Evolutionary conservation across 2,797 vertebrate species (phyloP), one percentile per base, ranked within the genome.

Genomic region (Sebastes matsubarae): DNA sequence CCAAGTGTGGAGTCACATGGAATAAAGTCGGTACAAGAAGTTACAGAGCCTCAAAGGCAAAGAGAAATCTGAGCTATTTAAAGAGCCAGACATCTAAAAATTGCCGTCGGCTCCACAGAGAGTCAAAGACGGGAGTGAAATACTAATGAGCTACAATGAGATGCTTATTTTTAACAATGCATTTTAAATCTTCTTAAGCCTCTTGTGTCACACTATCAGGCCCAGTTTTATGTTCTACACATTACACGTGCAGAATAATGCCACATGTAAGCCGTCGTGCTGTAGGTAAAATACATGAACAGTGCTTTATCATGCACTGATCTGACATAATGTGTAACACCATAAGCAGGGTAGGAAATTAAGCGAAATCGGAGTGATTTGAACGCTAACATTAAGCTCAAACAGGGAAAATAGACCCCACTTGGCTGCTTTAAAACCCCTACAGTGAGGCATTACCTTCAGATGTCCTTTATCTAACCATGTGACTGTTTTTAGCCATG

Each of bases 271-370:
- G 46, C 68, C 8, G 14, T 7, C 1, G 50, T 24, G 24, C 69
- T 75, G 27, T 8, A 10, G 38, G 32, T 52, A 4, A 36, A 68
- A 54, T 55, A 32, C 27, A 32, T 29, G n/a, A 24, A 54, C 58
- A 61, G 72, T 66, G 79, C 68, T 55, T 79, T 4, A 50, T 50
- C 46, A 50, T 50, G 67, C 69, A 74, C 71, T 57, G 57, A 68
- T 68, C 76, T 36, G 58, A 71, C 34, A 80, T 54, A n/a, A 36
- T 27, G 38, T 79, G 75, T 6, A 67, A 70, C 55, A 84, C 32
- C 38, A 27, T 59, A 68, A 67, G 75, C 83, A 83, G 85, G 86
- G 81, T 77, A 83, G 57, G 72, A 85, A 87, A 83, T 83, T 74
- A 66, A 75, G 79, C 63, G 34, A 58, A 70, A 66, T 25, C 4